These are phyloP conservation scores for Digitonthophagus gazella DNA, from an alignment of 2,888 invertebrate genomes.

Conservation along the genomic window DNA sequence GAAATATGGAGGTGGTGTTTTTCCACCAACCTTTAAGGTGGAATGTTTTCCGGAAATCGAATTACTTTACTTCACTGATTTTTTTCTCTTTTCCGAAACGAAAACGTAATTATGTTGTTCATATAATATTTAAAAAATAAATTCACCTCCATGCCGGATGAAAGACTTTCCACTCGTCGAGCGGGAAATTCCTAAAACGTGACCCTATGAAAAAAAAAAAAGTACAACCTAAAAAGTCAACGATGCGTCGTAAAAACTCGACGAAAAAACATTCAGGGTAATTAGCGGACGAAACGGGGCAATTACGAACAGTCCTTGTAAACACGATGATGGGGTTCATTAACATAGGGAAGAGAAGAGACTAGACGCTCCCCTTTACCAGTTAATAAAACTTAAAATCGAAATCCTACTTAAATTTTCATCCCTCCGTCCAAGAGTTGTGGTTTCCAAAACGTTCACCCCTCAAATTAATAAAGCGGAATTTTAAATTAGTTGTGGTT, in stretches of 20 bases:
- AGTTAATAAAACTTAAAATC: not conserved
- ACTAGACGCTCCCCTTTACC: too few species aligned
- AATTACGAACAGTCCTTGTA: not conserved
- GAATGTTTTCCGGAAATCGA: not conserved
- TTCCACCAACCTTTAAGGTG: not conserved
- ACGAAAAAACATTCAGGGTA: too few species aligned
- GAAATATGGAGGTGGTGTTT: not conserved
- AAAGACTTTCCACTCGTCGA: not conserved
- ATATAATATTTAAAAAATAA: not conserved
- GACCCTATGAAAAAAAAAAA: not conserved
- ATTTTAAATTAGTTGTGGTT: not conserved
- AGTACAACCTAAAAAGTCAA: not conserved
- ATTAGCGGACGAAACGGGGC: too few species aligned
- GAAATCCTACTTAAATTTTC: not conserved
- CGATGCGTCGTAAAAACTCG: too few species aligned
- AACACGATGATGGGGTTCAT: not conserved
- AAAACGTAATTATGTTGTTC: not conserved
- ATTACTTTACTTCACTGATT: not conserved
- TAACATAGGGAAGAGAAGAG: not conserved
- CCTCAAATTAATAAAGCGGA: not conserved
- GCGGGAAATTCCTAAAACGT: not conserved
- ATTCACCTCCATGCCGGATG: not conserved
- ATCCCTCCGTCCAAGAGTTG: too few species aligned
- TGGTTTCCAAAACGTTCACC: too few species aligned
- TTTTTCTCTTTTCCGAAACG: not conserved